phyloP scores from a whole-genome alignment of 2,888 invertebrate genomes.

The Drosophila robusta region DNA sequence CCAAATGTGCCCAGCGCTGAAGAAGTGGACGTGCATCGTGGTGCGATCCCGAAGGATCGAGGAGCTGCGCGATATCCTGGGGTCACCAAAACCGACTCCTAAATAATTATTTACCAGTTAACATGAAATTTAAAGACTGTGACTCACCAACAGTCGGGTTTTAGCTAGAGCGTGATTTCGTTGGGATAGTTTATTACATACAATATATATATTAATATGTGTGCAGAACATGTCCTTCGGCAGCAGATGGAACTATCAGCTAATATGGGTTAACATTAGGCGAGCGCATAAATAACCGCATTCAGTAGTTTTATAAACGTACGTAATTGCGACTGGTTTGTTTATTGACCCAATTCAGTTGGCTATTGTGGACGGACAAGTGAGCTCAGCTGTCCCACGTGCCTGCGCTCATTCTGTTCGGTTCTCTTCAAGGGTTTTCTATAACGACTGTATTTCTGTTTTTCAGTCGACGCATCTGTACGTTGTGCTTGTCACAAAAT shows the following conservation, averaged over 20 bases:
- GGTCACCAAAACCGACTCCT: no score
- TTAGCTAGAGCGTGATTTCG: no score
- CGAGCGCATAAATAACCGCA: constrained; percentile 1
- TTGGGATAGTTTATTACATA: no score
- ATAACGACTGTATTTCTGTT: constrained; percentile 40
- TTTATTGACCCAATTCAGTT: constrained; percentile 34
- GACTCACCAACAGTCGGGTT: no score
- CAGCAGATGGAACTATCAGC: constrained; percentile 2
- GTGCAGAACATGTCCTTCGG: no score
- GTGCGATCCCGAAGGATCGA: no score
- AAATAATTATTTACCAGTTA: no score
- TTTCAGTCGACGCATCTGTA: constrained; percentile 29
- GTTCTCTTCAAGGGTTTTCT: constrained; percentile 19
- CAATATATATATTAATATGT: neutral
- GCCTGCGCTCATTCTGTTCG: constrained; percentile 10
- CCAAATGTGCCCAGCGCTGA: neutral
- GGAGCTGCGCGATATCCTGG: no score
- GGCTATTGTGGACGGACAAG: constrained; percentile 16
- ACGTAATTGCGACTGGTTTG: constrained; percentile 18
- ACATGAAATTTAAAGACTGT: no score
- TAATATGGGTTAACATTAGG: neutral
- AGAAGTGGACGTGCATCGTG: neutral
- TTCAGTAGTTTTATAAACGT: constrained; percentile 11
- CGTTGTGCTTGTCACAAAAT: constrained; percentile 56
- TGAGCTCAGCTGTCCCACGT: constrained; percentile 26